Percentiles rank a stretch among this genome's conserved stretches.
Evolutionary conservation across 1,140 invertebrate species (phyloP).

Genomic region (Sogatella furcifera): DNA sequence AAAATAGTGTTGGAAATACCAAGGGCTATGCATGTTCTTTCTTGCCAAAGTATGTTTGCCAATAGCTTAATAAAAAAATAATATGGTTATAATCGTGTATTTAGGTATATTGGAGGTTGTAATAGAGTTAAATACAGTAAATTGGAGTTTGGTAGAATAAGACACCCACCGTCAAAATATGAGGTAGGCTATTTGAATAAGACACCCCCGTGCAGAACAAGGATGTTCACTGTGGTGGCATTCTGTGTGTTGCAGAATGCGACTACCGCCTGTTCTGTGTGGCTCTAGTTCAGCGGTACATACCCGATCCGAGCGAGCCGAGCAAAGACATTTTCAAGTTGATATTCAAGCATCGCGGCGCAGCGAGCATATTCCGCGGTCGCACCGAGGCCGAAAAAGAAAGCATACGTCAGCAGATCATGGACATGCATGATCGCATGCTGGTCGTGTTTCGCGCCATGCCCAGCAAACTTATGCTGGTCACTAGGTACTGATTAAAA

Average conservation of each 20-base stretch:
- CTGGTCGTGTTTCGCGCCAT: constrained; percentile 34
- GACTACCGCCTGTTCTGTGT: constrained; percentile 35
- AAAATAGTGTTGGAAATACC: too few relatives aligned
- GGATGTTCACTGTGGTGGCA: too few relatives aligned
- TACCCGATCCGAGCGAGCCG: constrained; percentile 11
- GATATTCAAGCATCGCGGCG: constrained; percentile 28
- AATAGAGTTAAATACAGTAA: too few relatives aligned
- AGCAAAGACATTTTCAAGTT: constrained; percentile 24
- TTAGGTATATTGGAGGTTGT: too few relatives aligned
- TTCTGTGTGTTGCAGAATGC: constrained; percentile 21
- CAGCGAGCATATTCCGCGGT: constrained; percentile 17
- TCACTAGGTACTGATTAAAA: constrained; percentile 34
- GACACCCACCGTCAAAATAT: too few relatives aligned
- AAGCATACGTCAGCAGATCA: constrained; percentile 29
- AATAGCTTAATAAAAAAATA: too few relatives aligned
- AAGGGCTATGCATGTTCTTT: too few relatives aligned
- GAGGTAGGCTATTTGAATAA: too few relatives aligned
- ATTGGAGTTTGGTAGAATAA: too few relatives aligned
- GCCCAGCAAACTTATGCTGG: constrained; percentile 34
- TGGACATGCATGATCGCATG: constrained; percentile 32
- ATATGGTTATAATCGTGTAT: too few relatives aligned
- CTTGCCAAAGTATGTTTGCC: too few relatives aligned
- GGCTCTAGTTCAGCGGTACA: constrained; percentile 31
- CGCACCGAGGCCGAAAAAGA: constrained; percentile 27
- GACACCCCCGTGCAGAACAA: too few relatives aligned